phyloP scores from a whole-genome alignment of 2,888 invertebrate species.

The Sinodicranocentrus sp. region DNA sequence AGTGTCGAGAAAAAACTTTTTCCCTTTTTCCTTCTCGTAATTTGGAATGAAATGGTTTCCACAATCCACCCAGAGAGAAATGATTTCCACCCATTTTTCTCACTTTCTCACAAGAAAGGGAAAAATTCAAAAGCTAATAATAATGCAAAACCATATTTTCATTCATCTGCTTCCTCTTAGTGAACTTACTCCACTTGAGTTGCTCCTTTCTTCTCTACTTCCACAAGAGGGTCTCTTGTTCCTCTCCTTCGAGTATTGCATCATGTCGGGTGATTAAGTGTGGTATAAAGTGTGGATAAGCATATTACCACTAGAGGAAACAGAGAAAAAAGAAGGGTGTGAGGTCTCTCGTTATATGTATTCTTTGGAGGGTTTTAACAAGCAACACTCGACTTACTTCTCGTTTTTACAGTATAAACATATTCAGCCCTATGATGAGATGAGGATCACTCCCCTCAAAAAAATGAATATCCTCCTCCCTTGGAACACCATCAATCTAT shows the following conservation, averaged over 20 bases:
- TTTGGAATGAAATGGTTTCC: neutral
- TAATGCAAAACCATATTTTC: conserved; percentile 12
- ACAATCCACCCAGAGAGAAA: no score
- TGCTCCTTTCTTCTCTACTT: no score
- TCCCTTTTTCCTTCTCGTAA: neutral
- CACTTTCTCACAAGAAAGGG: neutral
- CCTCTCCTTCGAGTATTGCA: neutral
- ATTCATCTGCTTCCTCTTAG: no score
- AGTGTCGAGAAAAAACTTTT: conserved; percentile 2
- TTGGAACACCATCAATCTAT: conserved; percentile 26
- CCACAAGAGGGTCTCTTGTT: neutral
- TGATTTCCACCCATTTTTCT: neutral
- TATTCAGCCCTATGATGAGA: conserved; percentile 17
- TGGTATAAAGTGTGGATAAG: conserved; percentile 1
- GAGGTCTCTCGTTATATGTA: conserved; percentile 25
- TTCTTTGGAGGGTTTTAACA: conserved; percentile 16
- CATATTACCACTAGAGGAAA: neutral
- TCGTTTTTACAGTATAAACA: conserved; percentile 18
- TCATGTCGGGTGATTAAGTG: conserved; percentile 6
- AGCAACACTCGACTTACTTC: neutral
- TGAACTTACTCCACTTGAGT: no score
- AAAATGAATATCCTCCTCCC: conserved; percentile 7
- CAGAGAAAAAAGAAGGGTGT: conserved; percentile 26
- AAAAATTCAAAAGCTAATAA: conserved; percentile 19
- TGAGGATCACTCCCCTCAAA: conserved; percentile 46